Evolutionary conservation across 1,140 invertebrate species (phyloP), one percentile per base, ranked within the genome.

Genomic region (Trachymyrmex septentrionalis): DNA sequence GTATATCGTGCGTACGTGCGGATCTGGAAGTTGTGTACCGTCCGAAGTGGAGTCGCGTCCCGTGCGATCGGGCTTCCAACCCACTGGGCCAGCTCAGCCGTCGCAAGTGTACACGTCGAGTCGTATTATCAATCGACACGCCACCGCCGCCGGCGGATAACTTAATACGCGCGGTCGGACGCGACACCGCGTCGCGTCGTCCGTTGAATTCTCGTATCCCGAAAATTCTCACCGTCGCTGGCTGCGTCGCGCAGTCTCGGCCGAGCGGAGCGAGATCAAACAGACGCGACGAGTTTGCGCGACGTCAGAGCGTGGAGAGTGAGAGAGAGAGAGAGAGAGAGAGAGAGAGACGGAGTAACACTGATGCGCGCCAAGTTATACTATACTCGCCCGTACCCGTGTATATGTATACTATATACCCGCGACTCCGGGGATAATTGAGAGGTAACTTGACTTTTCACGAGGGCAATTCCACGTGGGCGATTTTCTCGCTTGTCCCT

Each of bases 41-140:
- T 73, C 80, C 80, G 24, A 84, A 61, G 80, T 61, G 55, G 53
- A 82, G 38, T 61, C 67, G 50, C 78, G 64, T 6, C 16, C 24
- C 76, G 57, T 24, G 21, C 75, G 57, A 50, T 61, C 75, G 14
- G 30, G 16, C 64, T 81, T 21, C 9, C 9, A 55, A 71, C 63
- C 69, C 10, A 38, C 53, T 14, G 38, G 48, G 55, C 55, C 80
- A 75, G 38, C 19, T 48, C 55, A 53, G 16, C 12, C 38, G 34
- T 72, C 55, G 69, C 38, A 9, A 63, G 53, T 27, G 50, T 50
- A 38, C 34, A n/a, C 38, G 81, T 76, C 81, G 57, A 57, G 24
- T 71, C 14, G 50, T 48, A 81, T 81, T 81, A 86, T 86, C 85
- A 86, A 80, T 80, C 85, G 85, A 50, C 76, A 69, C 50, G 76